These are phyloP conservation scores for Megalopta genalis DNA, from an alignment of 1,140 invertebrate species.

Conservation along the genomic window DNA sequence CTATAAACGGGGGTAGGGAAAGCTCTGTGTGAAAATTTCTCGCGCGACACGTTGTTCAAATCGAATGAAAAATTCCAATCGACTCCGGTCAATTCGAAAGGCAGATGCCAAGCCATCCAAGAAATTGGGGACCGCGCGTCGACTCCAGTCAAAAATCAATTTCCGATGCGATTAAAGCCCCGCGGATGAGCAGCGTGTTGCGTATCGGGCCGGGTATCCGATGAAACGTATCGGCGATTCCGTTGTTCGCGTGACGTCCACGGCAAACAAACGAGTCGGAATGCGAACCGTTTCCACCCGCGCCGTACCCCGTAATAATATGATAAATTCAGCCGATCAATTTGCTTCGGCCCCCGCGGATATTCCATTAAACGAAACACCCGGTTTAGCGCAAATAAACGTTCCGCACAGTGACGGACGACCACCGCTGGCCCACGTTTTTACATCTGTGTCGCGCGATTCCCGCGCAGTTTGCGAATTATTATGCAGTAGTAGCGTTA, in stretches of 20 bases:
- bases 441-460: not conserved
- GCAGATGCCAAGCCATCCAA: not conserved
- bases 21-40: too few relatives aligned
- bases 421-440: not conserved
- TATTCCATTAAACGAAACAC: constrained; percentile 8
- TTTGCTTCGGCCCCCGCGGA: not conserved
- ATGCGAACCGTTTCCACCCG: constrained; percentile 1
- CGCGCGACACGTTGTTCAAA: not conserved
- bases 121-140: not conserved
- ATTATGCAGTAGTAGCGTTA: constrained; percentile 32
- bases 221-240: constrained; percentile 35
- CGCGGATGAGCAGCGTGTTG: constrained; percentile 3
- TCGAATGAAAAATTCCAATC: not conserved
- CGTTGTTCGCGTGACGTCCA: constrained; percentile 9
- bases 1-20: too few relatives aligned
- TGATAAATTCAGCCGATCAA: constrained; percentile 26
- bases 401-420: not conserved
- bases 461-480: not conserved
- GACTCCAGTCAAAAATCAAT: constrained; percentile 13
- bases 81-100: not conserved
- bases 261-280: constrained; percentile 1
- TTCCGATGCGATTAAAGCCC: constrained; percentile 8
- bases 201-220: constrained; percentile 2
- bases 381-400: constrained; percentile 10
- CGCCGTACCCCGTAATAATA: constrained; percentile 25